Evolutionary conservation across 2,113 vertebrate genomes (phyloP), one percentile per base, ranked within the genome.

Genomic region (Astatotilapia flaviijosephi): DNA sequence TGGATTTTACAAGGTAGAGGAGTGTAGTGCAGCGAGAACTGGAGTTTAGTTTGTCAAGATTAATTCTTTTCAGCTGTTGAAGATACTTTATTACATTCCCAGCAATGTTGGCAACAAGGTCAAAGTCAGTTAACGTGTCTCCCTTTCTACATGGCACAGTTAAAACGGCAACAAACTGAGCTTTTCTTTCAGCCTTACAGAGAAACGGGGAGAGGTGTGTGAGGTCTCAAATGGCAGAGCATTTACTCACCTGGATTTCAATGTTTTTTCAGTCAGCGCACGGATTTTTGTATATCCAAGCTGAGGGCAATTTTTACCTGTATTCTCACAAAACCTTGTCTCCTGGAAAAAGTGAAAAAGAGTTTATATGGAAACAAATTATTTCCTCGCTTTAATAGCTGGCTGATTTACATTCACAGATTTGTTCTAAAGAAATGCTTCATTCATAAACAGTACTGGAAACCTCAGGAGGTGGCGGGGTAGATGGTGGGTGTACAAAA

Each of bases 1-100:
- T 91, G 90, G 90, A 92, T 93, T 92, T 88, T 80, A 90, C 84
- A 85, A 84, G 86, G 92, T 80, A 79, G 58, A 85, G 31, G 86
- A 80, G 37, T 21, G 60, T 7, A 77, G 79, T 23, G 81, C 68
- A 1, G 51, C 1, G 42, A 62, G 60, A 73, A 35, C 33, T 21
- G 15, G 47, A 73, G 82, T 75, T 86, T 23, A 68, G 49, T 45
- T 83, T 83, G 73, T 40, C 15, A 33, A 33, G 26, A 83, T 15
- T 15, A 54, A 80, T 82, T 37, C 45, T 82, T 82, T 82, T 26
- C 86, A 91, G 54, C 28, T 85, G 75, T n/a, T 31, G 21, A 51
- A 82, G 65, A 35, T 54, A 31, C 19, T 70, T 80, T 35, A 83
- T 85, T 37, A 84, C 33, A 19, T 7, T 11, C n/a, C 55, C 14